Base-by-base conservation (phyloP, 2,888 invertebrate genomes). In the Lasioglossum malachurum region DNA sequence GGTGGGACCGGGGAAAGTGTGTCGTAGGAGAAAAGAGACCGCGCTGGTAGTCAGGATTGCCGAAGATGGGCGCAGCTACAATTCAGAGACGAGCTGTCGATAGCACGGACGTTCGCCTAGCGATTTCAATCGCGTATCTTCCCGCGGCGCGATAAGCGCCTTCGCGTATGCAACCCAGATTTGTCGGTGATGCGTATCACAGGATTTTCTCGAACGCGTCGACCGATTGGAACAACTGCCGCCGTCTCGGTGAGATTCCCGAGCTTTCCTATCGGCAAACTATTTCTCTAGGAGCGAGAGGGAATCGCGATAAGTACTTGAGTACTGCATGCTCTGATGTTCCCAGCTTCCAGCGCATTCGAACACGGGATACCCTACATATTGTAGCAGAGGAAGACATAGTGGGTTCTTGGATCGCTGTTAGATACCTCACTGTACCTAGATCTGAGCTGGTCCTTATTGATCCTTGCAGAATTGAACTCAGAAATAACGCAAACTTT, bases 101-200 rank as follows among this genome's bases (percentile, higher is more conserved):
- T 87, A 88, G 77, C 88, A 88, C 76, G 84, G 74, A 78, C 78
- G 71, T 74, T 46, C 77, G 69, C 73, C 82, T 44, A 67, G 82
- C 87, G 78, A 88, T 87, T 87, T 87, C 88, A 87, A 88, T 88
- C 87, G 88, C 19, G 77, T 86, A 77, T 86, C 80, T 79, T 64
- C 44, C 60, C 83, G 78, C 64, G 35, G 38, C 46, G 76, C 64
- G 76, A 76, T 64, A 77, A 38, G 44, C 76, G 44, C 10, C 64
- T 31, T 31, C 67, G 19, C 44, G 76, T 67, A 77, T 67, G 67
- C 67, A 77, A 77, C 76, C 67, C 46, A 67, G 67, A 77, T 69
- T 69, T 77, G 14, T 19, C 46, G 44, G 44, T 27, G 35, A 67
- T 35, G 67, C 64, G 44, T 44, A 77, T 53, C 46, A 44, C 67